Evolutionary conservation across 2,888 invertebrate genomes (phyloP), one percentile per base, ranked within the genome.

Genomic region (Elysia crispata): DNA sequence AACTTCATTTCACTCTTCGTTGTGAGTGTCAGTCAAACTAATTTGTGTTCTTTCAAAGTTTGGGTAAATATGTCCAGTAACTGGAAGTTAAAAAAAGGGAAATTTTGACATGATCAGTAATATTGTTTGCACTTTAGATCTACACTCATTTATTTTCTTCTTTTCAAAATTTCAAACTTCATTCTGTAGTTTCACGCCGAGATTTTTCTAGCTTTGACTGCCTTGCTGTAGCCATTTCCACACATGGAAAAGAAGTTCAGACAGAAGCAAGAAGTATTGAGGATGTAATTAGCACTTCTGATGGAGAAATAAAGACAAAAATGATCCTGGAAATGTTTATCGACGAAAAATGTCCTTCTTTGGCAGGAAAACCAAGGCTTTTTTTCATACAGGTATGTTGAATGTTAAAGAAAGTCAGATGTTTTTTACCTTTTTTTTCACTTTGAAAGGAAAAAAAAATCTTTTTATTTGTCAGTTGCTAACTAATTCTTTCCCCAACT

Each of bases 221-320:
- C 88, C 93, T 98, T 83, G 92, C 96, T 0, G 93, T 97, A 86
- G 95, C 96, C 67, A 95, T 98, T 66, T 93, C 98, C 83, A 95
- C 96, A 77, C 98, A 98, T 90, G 98, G 98, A 41, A 97, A 97
- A 91, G 93, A 95, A 86, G 96, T 96, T 8, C 94, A 96, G 89
- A 93, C 98, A 78, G 57, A 41, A 18, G 95, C 95, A 89, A 94
- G 96, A 69, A 83, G 82, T 41, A 80, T 81, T 41, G 84, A 86
- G 54, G 86, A 87, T 76, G 30, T 85, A 23, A 83, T 87, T 5
- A 82, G 84, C 30, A 84, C 84, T 23, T 84, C 84, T 33, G 86
- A 86, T 33, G 49, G 75, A 18, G 81, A 79, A 31, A 72, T 86
- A 1, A 81, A 83, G 18, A 86, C 86, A 3, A 69, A 79, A 33